Conservation (phyloP, 2,113 vertebrate genomes). For the Mus pahari region DNA sequence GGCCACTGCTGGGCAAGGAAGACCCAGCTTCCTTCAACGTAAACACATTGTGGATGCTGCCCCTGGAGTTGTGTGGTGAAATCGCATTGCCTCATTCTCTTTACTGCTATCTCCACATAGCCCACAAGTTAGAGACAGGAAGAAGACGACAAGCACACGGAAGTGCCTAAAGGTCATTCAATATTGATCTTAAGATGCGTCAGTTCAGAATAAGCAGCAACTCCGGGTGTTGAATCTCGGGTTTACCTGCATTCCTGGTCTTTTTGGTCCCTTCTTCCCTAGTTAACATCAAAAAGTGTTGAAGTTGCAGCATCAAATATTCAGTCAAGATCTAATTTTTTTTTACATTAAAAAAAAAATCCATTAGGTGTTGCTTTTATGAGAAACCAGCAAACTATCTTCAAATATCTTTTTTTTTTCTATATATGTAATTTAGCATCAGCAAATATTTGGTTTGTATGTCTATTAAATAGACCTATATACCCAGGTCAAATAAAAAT, state of each 20-base stretch:
- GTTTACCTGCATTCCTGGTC: neutral
- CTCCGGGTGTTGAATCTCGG: neutral
- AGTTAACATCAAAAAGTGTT: neutral
- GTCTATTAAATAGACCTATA: neutral
- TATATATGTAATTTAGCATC: neutral
- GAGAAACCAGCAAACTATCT: neutral
- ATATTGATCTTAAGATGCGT: neutral
- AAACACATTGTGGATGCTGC: neutral
- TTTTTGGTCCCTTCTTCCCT: neutral
- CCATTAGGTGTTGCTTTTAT: neutral
- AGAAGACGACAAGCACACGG: neutral
- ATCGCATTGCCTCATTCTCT: neutral
- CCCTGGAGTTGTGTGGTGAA: conserved; percentile 53
- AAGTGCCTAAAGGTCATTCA: neutral
- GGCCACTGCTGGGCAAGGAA: neutral
- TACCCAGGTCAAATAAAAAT: neutral
- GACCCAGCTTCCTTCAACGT: neutral
- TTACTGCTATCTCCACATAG: neutral
- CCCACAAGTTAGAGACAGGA: neutral
- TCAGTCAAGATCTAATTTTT: neutral
- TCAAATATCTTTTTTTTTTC: neutral
- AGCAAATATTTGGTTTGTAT: neutral
- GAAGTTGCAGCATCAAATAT: neutral
- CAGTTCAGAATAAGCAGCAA: neutral
- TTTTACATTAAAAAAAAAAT: neutral